Evolutionary conservation across 2,888 invertebrate genomes (phyloP), one percentile per base, ranked within the genome.

Genomic region (Dolichopus griseipennis): DNA sequence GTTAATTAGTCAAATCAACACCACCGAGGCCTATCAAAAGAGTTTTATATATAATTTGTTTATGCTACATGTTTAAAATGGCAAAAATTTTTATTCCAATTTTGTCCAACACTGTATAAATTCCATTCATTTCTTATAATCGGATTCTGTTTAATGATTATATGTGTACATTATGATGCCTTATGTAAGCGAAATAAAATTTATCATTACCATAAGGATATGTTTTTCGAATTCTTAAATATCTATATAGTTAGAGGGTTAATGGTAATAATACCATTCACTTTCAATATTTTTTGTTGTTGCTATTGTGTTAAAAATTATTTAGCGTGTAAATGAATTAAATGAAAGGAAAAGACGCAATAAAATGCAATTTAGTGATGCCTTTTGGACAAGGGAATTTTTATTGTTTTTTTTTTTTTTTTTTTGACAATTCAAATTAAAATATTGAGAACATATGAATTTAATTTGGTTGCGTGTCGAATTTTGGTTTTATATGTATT

Each of bases 121-220:
- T 5, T 27, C 5, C 2, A 27, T 41, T 41, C 3, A 41, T 41
- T 12, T 41, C 41, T 41, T 41, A 41, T 4, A 6, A 9, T 41
- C 41, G 41, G 41, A 27, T 27, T 27, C 41, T 12, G 41, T 12
- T 6, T 52, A 12, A 52, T 18, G 5, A 52, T 52, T 52, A 15
- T 52, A 18, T 52, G 18, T 52, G n/a, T 52, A 15, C 52, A 18
- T 52, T 52, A 52, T 52, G n/a, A 52, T 52, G n/a, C n/a, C 52
- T 52, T 52, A 52, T 52, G 52, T 52, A 52, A 52, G 52, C 52
- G 15, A n/a, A 52, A 52, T 52, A 52, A 52, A n/a, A 52, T 52
- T 52, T 52, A 52, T 52, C 15, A 52, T 52, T 6, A 52, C 18
- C 52, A 52, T 52, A 52, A 52, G 52, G 52, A 52, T 18, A 52